Base-by-base conservation (phyloP, 2,797 vertebrate species). In the Channa striata region DNA sequence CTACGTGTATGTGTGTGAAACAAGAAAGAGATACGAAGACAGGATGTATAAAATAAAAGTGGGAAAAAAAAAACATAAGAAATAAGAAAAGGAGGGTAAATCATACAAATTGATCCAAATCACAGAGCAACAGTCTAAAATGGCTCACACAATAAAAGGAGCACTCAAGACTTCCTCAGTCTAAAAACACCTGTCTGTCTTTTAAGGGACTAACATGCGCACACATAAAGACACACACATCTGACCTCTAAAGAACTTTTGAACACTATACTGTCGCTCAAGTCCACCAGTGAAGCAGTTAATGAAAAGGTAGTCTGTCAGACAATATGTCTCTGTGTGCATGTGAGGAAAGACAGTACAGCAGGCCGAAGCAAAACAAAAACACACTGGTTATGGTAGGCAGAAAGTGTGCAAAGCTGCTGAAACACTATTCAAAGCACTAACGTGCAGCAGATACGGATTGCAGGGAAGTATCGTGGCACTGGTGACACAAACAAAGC, bases 61-160 rank as follows among this genome's bases (percentile, higher is more conserved):
- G 25, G 53, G 13, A 61, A 61, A 80, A 80, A 43, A 43, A 43
- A 44, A 1, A 8, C 43, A 95, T 93, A 95, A 94, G 94, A 95
- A 94, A 95, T 95, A 95, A 95, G 92, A 95, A 96, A 73, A 72
- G 52, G 50, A 51, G 42, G 48, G 63, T 66, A 74, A 87, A 73
- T 82, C 73, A 40, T 42, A 84, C 51, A 81, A 87, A 89, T 83
- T 78, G 77, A 89, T 77, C 74, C 59, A 86, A 84, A 86, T 84
- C 72, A 72, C 72, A 81, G 65, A 73, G 76, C 71, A 81, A 70
- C 56, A 57, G 59, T 58, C 60, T 59, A 30, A 82, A 84, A 81
- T 52, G 58, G 68, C 40, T 76, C 74, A 33, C 39, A 77, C 75
- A 84, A 88, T 84, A 77, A 81, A 85, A 68, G n/a, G 36, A 87